Evolutionary conservation across 2,888 invertebrate species (phyloP).

Genomic region (Caenorhabditis wallacei): DNA sequence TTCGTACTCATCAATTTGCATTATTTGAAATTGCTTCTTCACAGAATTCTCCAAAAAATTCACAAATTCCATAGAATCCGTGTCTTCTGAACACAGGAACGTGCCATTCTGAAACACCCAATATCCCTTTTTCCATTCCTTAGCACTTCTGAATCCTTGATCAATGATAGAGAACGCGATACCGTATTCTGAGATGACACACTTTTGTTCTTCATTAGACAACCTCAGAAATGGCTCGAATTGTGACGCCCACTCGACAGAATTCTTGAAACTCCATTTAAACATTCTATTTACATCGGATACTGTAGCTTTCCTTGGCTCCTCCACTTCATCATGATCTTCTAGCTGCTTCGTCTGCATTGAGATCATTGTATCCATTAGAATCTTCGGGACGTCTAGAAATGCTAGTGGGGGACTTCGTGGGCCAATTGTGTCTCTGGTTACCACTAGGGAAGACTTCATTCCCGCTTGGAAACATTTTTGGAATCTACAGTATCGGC

Average conservation of each 20-base stretch:
- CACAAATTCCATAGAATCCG: not conserved
- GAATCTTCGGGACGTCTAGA: not conserved
- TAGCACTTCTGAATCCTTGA: constrained; percentile 62
- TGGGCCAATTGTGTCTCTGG: constrained; percentile 34
- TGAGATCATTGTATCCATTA: constrained; percentile 2
- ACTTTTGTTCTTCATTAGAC: constrained; percentile 51
- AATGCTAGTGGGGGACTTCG: not conserved
- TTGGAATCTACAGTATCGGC: constrained; percentile 61
- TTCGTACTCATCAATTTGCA: constrained; percentile 59
- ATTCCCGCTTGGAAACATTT: constrained; percentile 64
- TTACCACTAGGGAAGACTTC: constrained; percentile 59
- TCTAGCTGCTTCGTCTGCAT: constrained; percentile 11
- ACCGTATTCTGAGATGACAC: constrained; percentile 67
- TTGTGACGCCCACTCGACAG: constrained; percentile 69
- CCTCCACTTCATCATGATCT: not conserved
- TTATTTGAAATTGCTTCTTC: constrained; percentile 46
- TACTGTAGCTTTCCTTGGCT: constrained; percentile 58
- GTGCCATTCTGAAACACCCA: constrained; percentile 68
- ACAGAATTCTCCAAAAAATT: constrained; percentile 11
- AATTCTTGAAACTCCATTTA: constrained; percentile 63
- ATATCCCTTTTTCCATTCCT: constrained; percentile 23
- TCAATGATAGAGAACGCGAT: constrained; percentile 70
- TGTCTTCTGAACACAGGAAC: constrained; percentile 49
- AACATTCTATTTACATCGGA: constrained; percentile 71
- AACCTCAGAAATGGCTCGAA: constrained; percentile 62